Evolutionary conservation across 2,797 vertebrate species (phyloP).

Genomic region (Allobates femoralis): DNA sequence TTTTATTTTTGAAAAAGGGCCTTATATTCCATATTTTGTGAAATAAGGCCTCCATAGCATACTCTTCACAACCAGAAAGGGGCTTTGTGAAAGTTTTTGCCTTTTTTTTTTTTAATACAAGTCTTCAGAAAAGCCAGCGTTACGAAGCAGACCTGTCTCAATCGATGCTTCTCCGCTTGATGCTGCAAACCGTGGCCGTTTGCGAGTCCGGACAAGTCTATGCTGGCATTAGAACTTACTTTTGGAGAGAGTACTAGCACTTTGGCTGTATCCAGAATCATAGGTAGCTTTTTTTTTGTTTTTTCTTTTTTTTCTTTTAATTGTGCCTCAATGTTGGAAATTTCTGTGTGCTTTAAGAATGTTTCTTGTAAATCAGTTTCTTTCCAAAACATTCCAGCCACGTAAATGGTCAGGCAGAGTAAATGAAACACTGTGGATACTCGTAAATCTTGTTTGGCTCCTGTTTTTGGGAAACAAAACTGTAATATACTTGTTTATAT

Average conservation of each 20-base stretch:
- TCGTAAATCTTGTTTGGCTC: slow-evolving; percentile 82
- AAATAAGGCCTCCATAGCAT: slow-evolving; percentile 89
- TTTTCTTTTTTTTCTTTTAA: slow-evolving; percentile 34
- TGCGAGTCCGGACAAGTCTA: slow-evolving; percentile 80
- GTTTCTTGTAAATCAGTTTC: slow-evolving; percentile 79
- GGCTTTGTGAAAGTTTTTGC: slow-evolving; percentile 80
- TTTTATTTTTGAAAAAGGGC: slow-evolving; percentile 78
- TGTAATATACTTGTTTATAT: slow-evolving; percentile 76
- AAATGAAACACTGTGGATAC: slow-evolving; percentile 87
- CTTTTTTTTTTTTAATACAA: slow-evolving; percentile 68
- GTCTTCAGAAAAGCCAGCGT: slow-evolving; percentile 84
- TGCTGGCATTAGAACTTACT: slow-evolving; percentile 75
- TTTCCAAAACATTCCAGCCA: slow-evolving; percentile 89
- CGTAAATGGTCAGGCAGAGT: slow-evolving; percentile 91
- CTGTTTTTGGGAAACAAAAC: slow-evolving; percentile 83
- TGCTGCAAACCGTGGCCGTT: slow-evolving; percentile 73
- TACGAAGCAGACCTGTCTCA: slow-evolving; percentile 76
- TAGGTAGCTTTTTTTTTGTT: slow-evolving; percentile 81
- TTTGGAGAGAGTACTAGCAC: slow-evolving; percentile 81
- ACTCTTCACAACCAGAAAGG: slow-evolving; percentile 86
- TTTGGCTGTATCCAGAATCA: slow-evolving; percentile 87
- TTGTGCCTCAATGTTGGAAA: slow-evolving; percentile 76
- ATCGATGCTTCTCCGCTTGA: slow-evolving; percentile 75
- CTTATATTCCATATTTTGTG: slow-evolving; percentile 86
- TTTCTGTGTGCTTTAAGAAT: slow-evolving; percentile 80